Base-by-base conservation (phyloP, 1,140 invertebrate species). In the Agraylea sexmaculata region DNA sequence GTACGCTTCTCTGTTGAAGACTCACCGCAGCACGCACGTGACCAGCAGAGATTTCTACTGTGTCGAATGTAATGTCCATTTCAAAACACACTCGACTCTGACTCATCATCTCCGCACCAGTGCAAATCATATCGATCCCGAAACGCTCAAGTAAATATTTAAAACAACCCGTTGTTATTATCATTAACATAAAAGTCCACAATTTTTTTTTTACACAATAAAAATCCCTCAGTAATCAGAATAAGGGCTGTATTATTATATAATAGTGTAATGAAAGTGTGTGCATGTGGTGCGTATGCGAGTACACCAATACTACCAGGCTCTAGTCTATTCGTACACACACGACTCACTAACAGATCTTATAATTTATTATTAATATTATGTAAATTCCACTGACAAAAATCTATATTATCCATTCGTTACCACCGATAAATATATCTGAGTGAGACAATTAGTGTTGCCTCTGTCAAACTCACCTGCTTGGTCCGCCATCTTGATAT, bases 31-130 rank as follows among this genome's bases (percentile, higher is more conserved):
- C 2, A 51, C 53, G 0, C 58, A 59, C 10, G 54, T 63, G 25
- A 54, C 52, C 21, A 45, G 50, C 2, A 48, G 47, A 21, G 58
- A 67, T 38, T 61, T 56, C 39, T 65, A 67, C 40, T 65, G 64
- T 46, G 62, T 67, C 4, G 62, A 67, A 46, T 65, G 64, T 39
- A 60, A 67, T 38, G 38, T 59, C 10, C 52, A 48, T 17, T 67
- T 65, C 42, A 63, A 60, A 31, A 62, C 61, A 2, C 28, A 36
- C 33, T 40, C 47, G 30, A 49, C 46, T 40, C 41, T 49, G 13
- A 38, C 39, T 13, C 36, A 47, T 15, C 48, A 50, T 27, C 41
- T 50, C 17, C 34, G 48, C 17, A 50, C 46, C 29, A 40, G 38
- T 11, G 19, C 38, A 30, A 40, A 42, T 19, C 47, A 50, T 19